Conservation (phyloP, 2,113 vertebrate species). For the Scartelaos histophorus region DNA sequence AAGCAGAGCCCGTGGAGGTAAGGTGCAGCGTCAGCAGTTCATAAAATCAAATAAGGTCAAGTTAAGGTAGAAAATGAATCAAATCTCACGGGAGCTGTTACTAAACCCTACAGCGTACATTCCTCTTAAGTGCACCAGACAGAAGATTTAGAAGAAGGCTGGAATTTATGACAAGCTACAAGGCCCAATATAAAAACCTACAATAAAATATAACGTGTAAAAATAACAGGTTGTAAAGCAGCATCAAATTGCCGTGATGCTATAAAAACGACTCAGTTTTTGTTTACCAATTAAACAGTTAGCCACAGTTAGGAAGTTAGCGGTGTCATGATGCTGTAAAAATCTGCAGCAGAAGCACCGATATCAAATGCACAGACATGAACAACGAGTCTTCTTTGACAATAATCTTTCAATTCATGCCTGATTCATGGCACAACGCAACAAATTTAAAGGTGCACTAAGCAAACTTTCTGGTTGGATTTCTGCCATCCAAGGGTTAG, state of each 20-base stretch:
- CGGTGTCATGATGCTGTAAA: too few species aligned
- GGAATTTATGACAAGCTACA: constrained; percentile 1
- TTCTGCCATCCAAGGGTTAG: too few species aligned
- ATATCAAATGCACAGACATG: too few species aligned
- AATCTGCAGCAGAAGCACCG: too few species aligned
- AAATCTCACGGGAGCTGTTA: background rate
- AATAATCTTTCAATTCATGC: too few species aligned
- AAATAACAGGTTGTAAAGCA: constrained; percentile 6
- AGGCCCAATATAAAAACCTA: background rate
- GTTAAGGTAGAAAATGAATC: background rate
- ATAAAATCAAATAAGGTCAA: constrained; percentile 9
- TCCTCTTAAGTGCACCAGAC: background rate
- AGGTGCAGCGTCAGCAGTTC: background rate
- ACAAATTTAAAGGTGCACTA: too few species aligned
- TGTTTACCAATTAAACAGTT: too few species aligned
- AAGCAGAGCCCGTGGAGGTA: background rate
- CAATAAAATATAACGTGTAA: background rate
- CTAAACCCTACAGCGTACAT: constrained; percentile 8
- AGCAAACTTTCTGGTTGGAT: too few species aligned
- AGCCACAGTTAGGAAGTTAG: too few species aligned
- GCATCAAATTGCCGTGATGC: background rate
- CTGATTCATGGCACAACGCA: too few species aligned
- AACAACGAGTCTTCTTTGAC: too few species aligned
- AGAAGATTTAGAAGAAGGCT: background rate
- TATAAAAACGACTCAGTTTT: too few species aligned